Evolutionary conservation across 2,797 vertebrate genomes (phyloP).

Genomic region (Artibeus jamaicensis): DNA sequence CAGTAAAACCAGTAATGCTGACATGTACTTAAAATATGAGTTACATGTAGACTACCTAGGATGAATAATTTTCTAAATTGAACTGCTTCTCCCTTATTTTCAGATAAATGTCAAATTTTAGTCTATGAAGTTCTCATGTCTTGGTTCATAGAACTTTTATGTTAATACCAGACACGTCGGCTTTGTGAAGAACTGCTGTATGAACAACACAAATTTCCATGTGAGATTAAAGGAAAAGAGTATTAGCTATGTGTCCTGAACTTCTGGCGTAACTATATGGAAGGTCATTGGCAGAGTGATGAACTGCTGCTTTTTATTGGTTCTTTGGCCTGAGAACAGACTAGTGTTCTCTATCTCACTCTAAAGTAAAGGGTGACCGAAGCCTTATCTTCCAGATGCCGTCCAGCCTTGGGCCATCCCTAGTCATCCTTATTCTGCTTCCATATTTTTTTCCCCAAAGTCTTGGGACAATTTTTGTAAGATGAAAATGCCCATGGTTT

Average conservation of each 20-base stretch:
- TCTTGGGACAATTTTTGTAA: conserved; percentile 11
- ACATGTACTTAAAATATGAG: background rate
- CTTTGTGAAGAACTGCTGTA: background rate
- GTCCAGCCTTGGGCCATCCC: background rate
- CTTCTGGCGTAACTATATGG: background rate
- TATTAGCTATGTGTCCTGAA: background rate
- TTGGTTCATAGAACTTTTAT: background rate
- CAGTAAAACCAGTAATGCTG: background rate
- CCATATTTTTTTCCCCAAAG: background rate
- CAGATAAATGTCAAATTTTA: conserved; percentile 2
- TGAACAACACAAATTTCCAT: background rate
- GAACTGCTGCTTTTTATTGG: background rate
- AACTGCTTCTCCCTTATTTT: conserved; percentile 11
- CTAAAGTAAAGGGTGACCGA: background rate
- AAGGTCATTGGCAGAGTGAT: background rate
- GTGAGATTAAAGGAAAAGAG: background rate
- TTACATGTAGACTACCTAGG: background rate
- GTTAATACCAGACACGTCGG: background rate
- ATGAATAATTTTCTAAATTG: conserved; percentile 1
- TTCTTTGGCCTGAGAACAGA: background rate
- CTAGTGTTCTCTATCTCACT: background rate
- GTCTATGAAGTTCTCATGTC: background rate
- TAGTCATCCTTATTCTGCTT: background rate
- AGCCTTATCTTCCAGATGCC: background rate
- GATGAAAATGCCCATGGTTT: background rate